Conservation (phyloP, 2,113 vertebrate species). For the Eclectus roratus region DNA sequence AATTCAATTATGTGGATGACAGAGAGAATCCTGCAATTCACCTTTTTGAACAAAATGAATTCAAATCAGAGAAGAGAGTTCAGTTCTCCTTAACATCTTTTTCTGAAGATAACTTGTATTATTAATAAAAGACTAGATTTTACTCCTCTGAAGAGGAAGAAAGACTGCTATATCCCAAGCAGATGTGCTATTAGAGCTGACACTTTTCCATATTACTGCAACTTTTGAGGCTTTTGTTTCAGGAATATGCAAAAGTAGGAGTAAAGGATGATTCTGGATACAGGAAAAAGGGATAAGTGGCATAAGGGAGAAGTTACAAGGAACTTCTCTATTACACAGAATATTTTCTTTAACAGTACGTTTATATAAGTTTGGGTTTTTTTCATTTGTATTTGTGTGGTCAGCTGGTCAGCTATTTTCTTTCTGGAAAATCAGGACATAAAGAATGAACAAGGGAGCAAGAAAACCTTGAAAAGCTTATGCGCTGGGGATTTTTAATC, state of each 20-base stretch:
- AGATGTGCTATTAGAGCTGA: not conserved
- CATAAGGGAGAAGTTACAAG: not conserved
- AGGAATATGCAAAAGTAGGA: not conserved
- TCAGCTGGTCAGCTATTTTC: not conserved
- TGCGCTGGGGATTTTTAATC: accelerated
- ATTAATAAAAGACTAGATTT: constrained; percentile 8
- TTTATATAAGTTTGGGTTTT: accelerated
- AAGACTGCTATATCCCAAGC: not conserved
- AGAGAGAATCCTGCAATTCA: not conserved
- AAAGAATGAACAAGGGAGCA: not conserved
- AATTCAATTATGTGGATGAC: not conserved
- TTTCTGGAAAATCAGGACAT: not conserved
- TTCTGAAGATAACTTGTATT: not conserved
- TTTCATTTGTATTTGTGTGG: not conserved
- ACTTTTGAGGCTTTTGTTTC: not conserved
- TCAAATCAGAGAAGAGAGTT: not conserved
- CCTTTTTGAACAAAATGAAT: not conserved
- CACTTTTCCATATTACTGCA: not conserved
- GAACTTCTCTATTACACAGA: not conserved
- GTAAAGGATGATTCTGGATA: not conserved
- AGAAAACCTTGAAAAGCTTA: not conserved
- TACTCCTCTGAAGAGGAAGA: not conserved
- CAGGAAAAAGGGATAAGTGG: not conserved
- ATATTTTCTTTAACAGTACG: not conserved
- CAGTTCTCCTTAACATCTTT: not conserved